Conservation (phyloP, 2,113 vertebrate species). For the Xenopus borealis region DNA sequence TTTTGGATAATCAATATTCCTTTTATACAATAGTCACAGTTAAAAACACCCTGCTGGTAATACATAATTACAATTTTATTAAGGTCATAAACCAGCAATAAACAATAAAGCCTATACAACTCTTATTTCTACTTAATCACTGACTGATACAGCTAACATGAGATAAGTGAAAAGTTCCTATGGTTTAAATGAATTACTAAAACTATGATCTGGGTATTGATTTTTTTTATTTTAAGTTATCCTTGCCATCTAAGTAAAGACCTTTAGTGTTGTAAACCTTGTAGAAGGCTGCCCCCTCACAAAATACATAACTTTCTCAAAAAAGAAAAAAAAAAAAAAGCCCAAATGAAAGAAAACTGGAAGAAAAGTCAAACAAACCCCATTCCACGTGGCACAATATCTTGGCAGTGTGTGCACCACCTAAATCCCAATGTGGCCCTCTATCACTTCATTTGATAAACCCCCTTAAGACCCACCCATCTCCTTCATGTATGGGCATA, state of each 20-base stretch:
- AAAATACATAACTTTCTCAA: conserved; percentile 75
- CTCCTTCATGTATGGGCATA: conserved; percentile 82
- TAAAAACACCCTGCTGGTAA: conserved; percentile 97
- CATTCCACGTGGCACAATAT: conserved; percentile 70
- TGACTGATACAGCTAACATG: conserved; percentile 92
- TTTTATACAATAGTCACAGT: conserved; percentile 99
- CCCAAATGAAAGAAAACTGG: conserved; percentile 14
- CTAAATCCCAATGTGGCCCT: conserved; percentile 64
- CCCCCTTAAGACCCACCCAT: conserved; percentile 72
- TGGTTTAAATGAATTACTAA: conserved; percentile 87
- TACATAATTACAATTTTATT: conserved; percentile 99
- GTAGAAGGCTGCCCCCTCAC: conserved; percentile 74
- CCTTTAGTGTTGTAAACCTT: conserved; percentile 89
- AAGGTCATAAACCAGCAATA: conserved; percentile 95
- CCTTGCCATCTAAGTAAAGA: conserved; percentile 77
- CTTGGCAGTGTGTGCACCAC: conserved; percentile 62
- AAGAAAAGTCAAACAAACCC: conserved; percentile 59
- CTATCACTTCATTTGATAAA: conserved; percentile 76
- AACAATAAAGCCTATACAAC: conserved; percentile 97
- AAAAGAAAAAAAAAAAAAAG: conserved; percentile 63
- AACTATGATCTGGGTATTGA: conserved; percentile 84
- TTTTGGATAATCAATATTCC: conserved; percentile 92
- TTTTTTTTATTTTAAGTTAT: conserved; percentile 64
- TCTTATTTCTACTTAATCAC: conserved; percentile 91
- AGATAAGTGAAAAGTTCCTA: conserved; percentile 94